Conservation (phyloP, 2,888 invertebrate species). For the Drosophila pseudotalamancana region DNA sequence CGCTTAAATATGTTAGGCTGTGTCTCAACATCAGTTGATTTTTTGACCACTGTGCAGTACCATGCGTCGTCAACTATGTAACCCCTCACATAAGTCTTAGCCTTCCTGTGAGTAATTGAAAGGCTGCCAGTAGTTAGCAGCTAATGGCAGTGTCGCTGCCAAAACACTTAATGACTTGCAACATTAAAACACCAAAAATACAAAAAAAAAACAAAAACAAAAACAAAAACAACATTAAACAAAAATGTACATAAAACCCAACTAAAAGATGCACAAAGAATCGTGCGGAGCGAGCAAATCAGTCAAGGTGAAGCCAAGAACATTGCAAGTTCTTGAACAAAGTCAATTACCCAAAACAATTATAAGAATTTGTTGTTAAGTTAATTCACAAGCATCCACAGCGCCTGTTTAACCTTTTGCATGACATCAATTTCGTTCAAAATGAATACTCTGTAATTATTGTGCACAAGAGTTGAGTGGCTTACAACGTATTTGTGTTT, state of each 20-base stretch:
- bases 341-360: slow-evolving; percentile 57
- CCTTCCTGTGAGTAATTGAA: slow-evolving; percentile 45
- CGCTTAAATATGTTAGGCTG: neutral
- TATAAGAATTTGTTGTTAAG: slow-evolving; percentile 21
- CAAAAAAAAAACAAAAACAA: neutral
- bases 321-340: slow-evolving; percentile 52
- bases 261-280: slow-evolving; percentile 45
- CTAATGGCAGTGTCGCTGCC: slow-evolving; percentile 44
- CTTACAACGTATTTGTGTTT: too few species aligned
- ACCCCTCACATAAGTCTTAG: slow-evolving; percentile 36
- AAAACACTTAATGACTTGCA: slow-evolving; percentile 53
- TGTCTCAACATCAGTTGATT: too few species aligned
- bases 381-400: slow-evolving; percentile 3
- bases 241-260: neutral
- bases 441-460: neutral
- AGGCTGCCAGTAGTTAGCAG: slow-evolving; percentile 27
- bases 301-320: slow-evolving; percentile 57
- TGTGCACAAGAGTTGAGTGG: neutral
- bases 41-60: slow-evolving; percentile 31
- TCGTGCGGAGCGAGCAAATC: slow-evolving; percentile 26
- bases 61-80: slow-evolving; percentile 32
- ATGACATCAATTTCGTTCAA: slow-evolving; percentile 21
- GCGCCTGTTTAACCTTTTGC: slow-evolving; percentile 10
- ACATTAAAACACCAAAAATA: slow-evolving; percentile 12
- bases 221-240: neutral